Conservation (phyloP, 2,797 vertebrate species). For the Muscicapa comitata region DNA sequence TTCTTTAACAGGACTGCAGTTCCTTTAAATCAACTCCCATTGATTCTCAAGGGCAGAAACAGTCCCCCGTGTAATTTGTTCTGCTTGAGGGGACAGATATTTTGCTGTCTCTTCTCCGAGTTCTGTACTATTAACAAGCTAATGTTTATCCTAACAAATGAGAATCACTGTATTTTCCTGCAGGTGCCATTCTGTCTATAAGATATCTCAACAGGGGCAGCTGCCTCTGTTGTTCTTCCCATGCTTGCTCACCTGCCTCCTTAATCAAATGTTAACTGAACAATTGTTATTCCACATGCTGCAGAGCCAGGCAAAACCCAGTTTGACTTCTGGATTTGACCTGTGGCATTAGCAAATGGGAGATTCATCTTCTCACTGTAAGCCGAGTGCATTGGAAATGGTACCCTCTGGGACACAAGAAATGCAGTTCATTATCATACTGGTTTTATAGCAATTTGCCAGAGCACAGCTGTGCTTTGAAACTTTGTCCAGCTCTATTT, state of each 20-base stretch:
- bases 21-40: not conserved
- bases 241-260: not conserved
- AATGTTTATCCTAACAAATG: not conserved
- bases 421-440: not conserved
- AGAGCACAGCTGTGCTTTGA: not conserved
- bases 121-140: not conserved
- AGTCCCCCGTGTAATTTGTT: not conserved
- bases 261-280: not conserved
- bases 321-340: not conserved
- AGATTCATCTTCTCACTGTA: not conserved
- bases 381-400: not conserved
- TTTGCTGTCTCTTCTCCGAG: not conserved
- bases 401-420: not conserved
- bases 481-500: not conserved
- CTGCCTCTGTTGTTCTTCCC: not conserved
- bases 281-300: not conserved
- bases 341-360: not conserved
- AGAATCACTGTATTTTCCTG: not conserved
- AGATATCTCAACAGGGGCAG: not conserved
- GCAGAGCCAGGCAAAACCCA: not conserved
- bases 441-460: not conserved
- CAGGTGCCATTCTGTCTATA: not conserved
- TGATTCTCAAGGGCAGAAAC: conserved; percentile 6
- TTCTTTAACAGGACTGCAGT: not conserved
- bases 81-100: not conserved